Conservation (phyloP, 2,113 vertebrate species). For the Corapipo altera region DNA sequence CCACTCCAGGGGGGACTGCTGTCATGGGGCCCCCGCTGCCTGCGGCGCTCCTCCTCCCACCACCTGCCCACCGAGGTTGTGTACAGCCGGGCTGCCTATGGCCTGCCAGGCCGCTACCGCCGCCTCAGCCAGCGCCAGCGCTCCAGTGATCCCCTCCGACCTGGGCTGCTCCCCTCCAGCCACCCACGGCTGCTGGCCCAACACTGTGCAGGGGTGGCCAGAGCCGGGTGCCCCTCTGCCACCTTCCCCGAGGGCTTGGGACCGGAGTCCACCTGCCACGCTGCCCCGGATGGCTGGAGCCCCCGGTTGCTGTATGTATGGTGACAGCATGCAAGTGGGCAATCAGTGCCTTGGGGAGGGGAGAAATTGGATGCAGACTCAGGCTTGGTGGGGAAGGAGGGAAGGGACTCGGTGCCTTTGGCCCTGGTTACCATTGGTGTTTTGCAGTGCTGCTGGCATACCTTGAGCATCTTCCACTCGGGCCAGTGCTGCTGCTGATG, state of each 20-base stretch:
- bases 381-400: not conserved
- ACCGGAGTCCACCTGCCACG: not conserved
- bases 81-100: constrained; percentile 15
- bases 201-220: not conserved
- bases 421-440: rapidly evolving
- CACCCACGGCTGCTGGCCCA: not conserved
- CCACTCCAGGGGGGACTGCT: constrained; percentile 8
- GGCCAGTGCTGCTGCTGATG: not conserved
- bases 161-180: constrained; percentile 44
- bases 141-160: constrained; percentile 42
- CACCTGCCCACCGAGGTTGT: constrained; percentile 67
- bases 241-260: not conserved
- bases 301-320: constrained; percentile 86
- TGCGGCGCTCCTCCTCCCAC: constrained; percentile 78
- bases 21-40: constrained; percentile 72
- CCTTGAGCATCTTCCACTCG: rapidly evolving
- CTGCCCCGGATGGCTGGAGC: constrained; percentile 74
- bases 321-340: rapidly evolving
- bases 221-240: constrained; percentile 13
- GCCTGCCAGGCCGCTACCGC: constrained; percentile 76
- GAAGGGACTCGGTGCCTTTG: rapidly evolving
- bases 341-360: not conserved
- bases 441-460: rapidly evolving
- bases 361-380: not conserved
- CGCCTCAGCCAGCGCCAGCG: constrained; percentile 71